These are phyloP conservation scores for Leptoclinus maculatus DNA, from an alignment of 2,797 vertebrate species.

Conservation along the genomic window DNA sequence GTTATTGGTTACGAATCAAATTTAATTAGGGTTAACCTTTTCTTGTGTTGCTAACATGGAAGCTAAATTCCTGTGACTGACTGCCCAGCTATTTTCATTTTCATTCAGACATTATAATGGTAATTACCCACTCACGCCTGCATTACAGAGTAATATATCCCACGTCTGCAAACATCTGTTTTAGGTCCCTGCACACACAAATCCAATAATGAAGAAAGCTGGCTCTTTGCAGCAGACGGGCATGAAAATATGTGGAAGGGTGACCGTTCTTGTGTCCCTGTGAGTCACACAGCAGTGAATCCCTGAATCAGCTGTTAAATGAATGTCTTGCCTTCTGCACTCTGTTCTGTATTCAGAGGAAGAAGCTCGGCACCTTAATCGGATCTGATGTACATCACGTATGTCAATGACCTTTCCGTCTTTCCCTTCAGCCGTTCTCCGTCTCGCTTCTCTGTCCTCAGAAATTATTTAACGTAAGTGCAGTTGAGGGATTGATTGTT, in stretches of 20 bases:
- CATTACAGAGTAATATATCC: background rate
- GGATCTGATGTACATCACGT: conserved; percentile 42
- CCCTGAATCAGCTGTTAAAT: conserved; percentile 15
- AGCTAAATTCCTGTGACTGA: background rate
- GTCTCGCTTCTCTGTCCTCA: conserved; percentile 69
- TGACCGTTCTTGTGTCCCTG: background rate
- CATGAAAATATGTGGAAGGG: background rate
- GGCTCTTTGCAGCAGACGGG: background rate
- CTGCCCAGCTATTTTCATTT: background rate
- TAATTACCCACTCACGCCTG: background rate
- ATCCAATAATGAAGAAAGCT: background rate
- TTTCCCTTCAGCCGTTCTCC: background rate
- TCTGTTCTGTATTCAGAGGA: conserved; percentile 39
- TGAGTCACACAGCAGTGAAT: background rate
- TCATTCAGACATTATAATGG: background rate
- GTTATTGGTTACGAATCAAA: background rate
- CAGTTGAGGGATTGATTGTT: conserved; percentile 83
- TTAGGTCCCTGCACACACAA: background rate
- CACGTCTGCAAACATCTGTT: background rate
- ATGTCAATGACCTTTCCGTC: conserved; percentile 41
- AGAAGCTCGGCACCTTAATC: conserved; percentile 20
- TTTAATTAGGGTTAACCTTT: background rate
- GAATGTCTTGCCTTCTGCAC: background rate
- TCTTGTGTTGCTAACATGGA: background rate
- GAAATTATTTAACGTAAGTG: conserved; percentile 86